Percentiles rank a stretch among this genome's conserved stretches.
These are phyloP conservation scores for Drosophila cognata DNA, from an alignment of 2,888 invertebrate species.

Conservation along the genomic window DNA sequence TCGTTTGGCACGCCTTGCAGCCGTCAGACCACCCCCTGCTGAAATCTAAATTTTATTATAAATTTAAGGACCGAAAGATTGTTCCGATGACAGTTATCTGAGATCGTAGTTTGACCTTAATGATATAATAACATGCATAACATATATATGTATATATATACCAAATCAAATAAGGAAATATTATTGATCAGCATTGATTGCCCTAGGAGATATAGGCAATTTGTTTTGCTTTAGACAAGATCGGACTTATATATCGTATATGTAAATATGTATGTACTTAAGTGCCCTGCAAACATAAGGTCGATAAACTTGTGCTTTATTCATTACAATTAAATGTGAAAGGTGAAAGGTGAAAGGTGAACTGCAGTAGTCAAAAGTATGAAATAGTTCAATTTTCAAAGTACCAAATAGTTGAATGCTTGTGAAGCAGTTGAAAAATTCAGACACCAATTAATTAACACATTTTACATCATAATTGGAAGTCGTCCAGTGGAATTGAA, in stretches of 20 bases:
- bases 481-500: not conserved
- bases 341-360: not conserved
- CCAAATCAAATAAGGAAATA: not conserved
- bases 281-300: not conserved
- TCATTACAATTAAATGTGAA: not conserved
- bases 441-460: not conserved
- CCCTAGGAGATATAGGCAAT: not conserved
- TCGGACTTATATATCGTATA: not conserved
- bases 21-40: no score
- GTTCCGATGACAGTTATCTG: not conserved
- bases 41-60: not conserved
- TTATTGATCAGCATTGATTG: not conserved
- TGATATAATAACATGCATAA: not conserved
- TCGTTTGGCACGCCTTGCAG: no score
- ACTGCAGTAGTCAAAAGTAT: not conserved
- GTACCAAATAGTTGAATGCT: not conserved
- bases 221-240: no score
- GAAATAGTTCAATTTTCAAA: not conserved
- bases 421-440: not conserved
- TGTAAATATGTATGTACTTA: not conserved
- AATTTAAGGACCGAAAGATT: not conserved
- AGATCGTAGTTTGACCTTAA: not conserved
- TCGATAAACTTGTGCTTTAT: not conserved
- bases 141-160: not conserved
- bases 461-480: constrained; percentile 6